phyloP scores from a whole-genome alignment of 2,797 vertebrate genomes.

The Anniella stebbinsi region DNA sequence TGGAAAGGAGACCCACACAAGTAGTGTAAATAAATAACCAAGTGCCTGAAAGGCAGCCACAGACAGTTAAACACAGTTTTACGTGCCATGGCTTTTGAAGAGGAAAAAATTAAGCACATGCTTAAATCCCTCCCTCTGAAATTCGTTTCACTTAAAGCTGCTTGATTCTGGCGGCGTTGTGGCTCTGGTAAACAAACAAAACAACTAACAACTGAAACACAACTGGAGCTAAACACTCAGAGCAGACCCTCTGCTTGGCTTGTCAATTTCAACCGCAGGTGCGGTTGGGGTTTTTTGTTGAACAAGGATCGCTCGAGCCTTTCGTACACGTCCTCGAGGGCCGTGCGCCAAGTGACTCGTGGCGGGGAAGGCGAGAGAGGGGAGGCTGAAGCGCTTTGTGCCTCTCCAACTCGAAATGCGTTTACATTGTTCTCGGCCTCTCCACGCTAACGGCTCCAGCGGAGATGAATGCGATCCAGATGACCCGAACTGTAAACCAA shows the following conservation, averaged over 20 bases:
- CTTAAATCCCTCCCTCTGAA: neutral
- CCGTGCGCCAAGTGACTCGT: neutral
- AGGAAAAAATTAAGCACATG: neutral
- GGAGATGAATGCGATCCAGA: constrained; percentile 72
- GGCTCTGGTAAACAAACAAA: neutral
- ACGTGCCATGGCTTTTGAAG: neutral
- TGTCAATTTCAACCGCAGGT: neutral
- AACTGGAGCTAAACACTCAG: neutral
- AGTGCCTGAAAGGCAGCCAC: neutral
- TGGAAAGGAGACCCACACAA: neutral
- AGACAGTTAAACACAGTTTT: neutral
- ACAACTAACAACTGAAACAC: neutral
- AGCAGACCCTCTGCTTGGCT: too few species aligned
- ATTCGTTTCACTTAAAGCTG: neutral
- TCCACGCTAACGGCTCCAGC: constrained; percentile 62
- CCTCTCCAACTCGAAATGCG: constrained; percentile 66
- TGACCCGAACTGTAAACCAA: constrained; percentile 20
- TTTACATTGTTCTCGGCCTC: constrained; percentile 62
- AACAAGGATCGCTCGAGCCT: neutral
- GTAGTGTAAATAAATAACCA: neutral
- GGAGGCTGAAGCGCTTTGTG: constrained; percentile 38
- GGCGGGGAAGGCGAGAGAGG: neutral
- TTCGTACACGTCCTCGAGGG: neutral
- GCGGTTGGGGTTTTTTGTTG: neutral
- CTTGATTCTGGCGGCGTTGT: neutral